Evolutionary conservation across 2,888 invertebrate species (phyloP).

Genomic region (Piscicola geometra): DNA sequence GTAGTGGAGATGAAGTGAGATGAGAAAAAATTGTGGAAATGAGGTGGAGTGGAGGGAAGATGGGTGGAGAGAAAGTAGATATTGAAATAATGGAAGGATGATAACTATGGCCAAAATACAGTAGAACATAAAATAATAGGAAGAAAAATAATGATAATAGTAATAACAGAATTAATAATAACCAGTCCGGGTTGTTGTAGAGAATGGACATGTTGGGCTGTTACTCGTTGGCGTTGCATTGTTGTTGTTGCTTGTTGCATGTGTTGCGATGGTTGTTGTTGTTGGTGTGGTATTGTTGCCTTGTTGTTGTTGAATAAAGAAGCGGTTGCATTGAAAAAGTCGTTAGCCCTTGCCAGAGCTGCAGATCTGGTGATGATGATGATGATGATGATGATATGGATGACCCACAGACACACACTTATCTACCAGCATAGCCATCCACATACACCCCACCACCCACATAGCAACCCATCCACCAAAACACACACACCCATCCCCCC

Average conservation of each 20-base stretch:
- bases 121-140: background rate
- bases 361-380: background rate
- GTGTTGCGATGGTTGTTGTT: slow-evolving; percentile 2
- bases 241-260: background rate
- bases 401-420: too few species aligned
- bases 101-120: background rate
- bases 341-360: slow-evolving; percentile 14
- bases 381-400: background rate
- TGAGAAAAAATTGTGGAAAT: background rate
- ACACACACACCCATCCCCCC: too few species aligned
- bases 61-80: background rate
- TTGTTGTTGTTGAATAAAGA: background rate
- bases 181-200: slow-evolving; percentile 28
- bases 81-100: too few species aligned
- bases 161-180: background rate
- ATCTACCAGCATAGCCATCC: too few species aligned
- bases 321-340: slow-evolving; percentile 7
- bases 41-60: slow-evolving; percentile 12
- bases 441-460: too few species aligned
- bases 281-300: background rate
- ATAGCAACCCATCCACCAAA: too few species aligned
- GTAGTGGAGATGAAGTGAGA: slow-evolving; percentile 2
- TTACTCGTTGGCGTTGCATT: background rate
- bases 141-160: background rate
- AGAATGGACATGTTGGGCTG: slow-evolving; percentile 23